A percentile compares a stretch with the other conserved stretches of the same genome.
These are phyloP conservation scores for Porphyrio hochstetteri DNA, from an alignment of 2,113 vertebrate genomes.

Conservation along the genomic window DNA sequence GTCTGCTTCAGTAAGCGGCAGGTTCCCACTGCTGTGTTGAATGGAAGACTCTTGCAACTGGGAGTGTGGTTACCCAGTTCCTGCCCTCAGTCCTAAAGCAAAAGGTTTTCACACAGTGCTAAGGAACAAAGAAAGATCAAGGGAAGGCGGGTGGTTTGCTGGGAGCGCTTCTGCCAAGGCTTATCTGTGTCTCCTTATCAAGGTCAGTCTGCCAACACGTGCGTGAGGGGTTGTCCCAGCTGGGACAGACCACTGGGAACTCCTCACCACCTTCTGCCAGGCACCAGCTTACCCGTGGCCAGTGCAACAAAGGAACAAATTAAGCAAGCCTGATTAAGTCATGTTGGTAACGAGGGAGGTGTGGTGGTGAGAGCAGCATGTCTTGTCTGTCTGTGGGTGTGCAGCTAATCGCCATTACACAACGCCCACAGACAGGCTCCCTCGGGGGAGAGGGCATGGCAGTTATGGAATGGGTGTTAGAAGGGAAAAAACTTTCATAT, in stretches of 20 bases:
- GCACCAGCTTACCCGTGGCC: neutral
- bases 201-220: conserved; percentile 40
- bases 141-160: neutral
- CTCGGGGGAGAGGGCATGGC: neutral
- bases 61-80: neutral
- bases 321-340: neutral
- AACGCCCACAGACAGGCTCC: neutral
- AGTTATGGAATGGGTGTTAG: neutral
- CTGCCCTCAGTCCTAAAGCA: neutral
- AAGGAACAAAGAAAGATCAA: conserved; percentile 14
- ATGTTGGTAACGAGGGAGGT: neutral
- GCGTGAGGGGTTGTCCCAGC: conserved; percentile 29
- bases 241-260: neutral
- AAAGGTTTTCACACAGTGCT: neutral
- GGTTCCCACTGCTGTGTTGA: neutral
- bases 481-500: neutral
- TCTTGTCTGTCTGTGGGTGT: neutral
- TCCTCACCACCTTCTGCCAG: neutral
- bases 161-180: neutral
- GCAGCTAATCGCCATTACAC: neutral
- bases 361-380: neutral
- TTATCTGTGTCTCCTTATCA: conserved; percentile 20
- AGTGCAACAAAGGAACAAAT: neutral
- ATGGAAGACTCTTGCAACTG: neutral
- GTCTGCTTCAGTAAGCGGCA: neutral